A percentile compares a stretch with the other conserved stretches of the same genome.
Conservation (phyloP, 2,113 vertebrate species). For the Podarcis muralis region DNA sequence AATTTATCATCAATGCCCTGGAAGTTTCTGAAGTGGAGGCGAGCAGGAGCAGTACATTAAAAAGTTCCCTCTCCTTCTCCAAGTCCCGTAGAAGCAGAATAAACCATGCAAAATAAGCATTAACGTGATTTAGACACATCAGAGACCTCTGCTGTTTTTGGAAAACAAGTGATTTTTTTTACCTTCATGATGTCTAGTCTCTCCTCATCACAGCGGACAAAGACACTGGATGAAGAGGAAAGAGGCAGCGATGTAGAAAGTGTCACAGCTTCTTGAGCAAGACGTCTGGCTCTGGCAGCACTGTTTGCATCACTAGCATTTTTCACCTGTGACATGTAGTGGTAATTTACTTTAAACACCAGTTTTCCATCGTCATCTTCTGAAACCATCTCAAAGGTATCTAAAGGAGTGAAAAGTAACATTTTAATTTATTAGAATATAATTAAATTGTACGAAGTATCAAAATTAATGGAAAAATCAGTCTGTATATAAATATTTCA, state of each 20-base stretch:
- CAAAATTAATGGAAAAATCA: neutral
- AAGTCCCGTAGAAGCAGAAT: neutral
- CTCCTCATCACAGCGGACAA: slow-evolving; percentile 97
- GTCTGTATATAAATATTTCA: neutral
- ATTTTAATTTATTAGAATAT: neutral
- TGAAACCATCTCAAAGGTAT: slow-evolving; percentile 99
- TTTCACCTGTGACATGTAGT: slow-evolving; percentile 99
- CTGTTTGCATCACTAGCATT: slow-evolving; percentile 96
- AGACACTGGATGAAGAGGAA: slow-evolving; percentile 95
- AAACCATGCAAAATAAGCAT: neutral
- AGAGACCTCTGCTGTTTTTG: neutral
- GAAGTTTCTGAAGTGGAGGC: neutral
- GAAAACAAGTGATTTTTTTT: slow-evolving; percentile 9
- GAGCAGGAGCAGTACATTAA: neutral
- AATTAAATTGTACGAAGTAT: neutral
- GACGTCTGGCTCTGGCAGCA: slow-evolving; percentile 91
- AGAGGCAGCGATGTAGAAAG: slow-evolving; percentile 96
- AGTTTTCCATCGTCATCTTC: slow-evolving; percentile 98
- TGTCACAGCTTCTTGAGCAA: slow-evolving; percentile 97
- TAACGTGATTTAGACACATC: neutral
- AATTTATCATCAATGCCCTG: neutral
- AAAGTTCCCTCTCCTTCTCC: neutral
- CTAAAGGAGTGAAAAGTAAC: slow-evolving; percentile 66
- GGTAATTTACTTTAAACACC: slow-evolving; percentile 98
- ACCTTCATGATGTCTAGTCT: slow-evolving; percentile 99